Conservation (phyloP, 2,797 vertebrate genomes). For the Urosaurus nigricauda region DNA sequence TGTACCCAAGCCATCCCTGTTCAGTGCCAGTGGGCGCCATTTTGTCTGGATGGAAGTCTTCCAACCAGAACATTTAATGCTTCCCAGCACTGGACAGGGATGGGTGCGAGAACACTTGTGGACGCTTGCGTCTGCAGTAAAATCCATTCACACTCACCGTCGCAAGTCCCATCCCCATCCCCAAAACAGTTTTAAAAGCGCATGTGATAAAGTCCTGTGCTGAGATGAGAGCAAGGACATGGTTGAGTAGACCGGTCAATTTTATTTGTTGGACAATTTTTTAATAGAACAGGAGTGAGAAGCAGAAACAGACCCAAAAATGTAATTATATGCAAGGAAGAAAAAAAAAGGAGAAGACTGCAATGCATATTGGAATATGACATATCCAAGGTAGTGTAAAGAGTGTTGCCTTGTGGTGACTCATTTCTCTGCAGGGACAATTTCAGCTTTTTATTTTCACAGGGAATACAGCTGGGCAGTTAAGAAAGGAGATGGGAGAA, state of each 20-base stretch:
- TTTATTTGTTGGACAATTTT: background rate
- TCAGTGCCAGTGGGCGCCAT: no score
- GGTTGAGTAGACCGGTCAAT: background rate
- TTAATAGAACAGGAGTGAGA: background rate
- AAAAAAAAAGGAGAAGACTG: constrained; percentile 46
- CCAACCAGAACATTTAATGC: no score
- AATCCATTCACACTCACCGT: no score
- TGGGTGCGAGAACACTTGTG: no score
- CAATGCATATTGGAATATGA: constrained; percentile 67
- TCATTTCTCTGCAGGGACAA: constrained; percentile 58
- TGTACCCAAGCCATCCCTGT: no score
- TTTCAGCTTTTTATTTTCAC: constrained; percentile 61
- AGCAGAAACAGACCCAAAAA: background rate
- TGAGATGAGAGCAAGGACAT: background rate
- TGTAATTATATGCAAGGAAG: background rate
- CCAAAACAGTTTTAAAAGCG: no score
- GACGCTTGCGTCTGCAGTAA: no score
- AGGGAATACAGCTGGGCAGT: background rate
- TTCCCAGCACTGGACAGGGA: no score
- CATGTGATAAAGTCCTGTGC: no score
- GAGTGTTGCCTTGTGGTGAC: constrained; percentile 58
- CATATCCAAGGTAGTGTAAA: constrained; percentile 58
- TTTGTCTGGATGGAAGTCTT: no score
- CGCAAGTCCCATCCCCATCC: no score
- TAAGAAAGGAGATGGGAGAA: no score